Base-by-base conservation (phyloP, 2,113 vertebrate species). In the Prolemur simus region DNA sequence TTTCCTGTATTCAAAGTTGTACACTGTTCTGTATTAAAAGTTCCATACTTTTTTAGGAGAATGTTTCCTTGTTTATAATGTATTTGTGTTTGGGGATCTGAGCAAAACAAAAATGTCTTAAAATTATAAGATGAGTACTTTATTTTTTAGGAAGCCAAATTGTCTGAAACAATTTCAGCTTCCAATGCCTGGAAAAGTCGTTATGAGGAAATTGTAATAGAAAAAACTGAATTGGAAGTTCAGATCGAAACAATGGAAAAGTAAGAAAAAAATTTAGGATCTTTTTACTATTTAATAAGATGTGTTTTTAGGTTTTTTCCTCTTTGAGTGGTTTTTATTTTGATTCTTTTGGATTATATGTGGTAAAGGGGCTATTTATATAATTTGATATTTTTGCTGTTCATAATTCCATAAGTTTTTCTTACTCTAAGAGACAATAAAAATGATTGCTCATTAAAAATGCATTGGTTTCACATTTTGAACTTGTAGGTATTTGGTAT, bases 121-220 rank as follows among this genome's bases (percentile, higher is more conserved):
- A 64, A 92, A 45, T 97, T 98, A 93, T 20, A 45, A 87, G 58
- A 89, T 97, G 85, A 92, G 6, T 97, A 92, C 96, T 97, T 97
- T 93, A 14, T 97, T 97, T 89, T 98, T 83, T 97, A 99, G 99
- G 99, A 99, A 95, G 97, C 97, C 94, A 97, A 98, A 97, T 97
- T 99, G 92, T 96, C 97, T 94, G 98, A 98, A 88, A 98, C 98
- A 64, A 85, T 97, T 89, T 98, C 97, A 93, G 98, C 98, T 94
- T 98, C 97, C 12, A 98, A 98, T 81, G 94, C 94, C 94, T 99
- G 99, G 98, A 99, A 98, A 97, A 98, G 34, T 1, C 97, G 98
- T 95, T 98, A 99, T 27, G 98, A 99, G 97, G 98, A 97, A 94
- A 96, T 97, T 25, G 68, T 94, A 37, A 98, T 99, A 91, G 99